Conservation (phyloP, 2,888 invertebrate species). For the Dolomedes plantarius region DNA sequence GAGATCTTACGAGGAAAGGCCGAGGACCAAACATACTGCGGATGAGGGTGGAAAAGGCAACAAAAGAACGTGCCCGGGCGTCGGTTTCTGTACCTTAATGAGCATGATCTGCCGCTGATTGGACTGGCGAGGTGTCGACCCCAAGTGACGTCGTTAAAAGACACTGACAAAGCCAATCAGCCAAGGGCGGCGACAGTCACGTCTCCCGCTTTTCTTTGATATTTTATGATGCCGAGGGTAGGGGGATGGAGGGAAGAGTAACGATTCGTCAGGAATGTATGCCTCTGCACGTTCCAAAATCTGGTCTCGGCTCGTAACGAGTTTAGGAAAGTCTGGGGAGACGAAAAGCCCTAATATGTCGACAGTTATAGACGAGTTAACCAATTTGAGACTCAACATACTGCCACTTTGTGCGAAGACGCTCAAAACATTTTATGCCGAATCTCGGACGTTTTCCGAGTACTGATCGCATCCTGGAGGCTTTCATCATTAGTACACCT, state of each 20-base stretch:
- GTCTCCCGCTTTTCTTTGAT: slow-evolving; percentile 39
- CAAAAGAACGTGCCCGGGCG: slow-evolving; percentile 29
- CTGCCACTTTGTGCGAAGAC: background rate
- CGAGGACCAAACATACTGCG: slow-evolving; percentile 1
- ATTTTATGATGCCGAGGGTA: slow-evolving; percentile 14
- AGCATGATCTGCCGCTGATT: slow-evolving; percentile 57
- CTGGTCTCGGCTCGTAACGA: slow-evolving; percentile 16
- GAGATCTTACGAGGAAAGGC: slow-evolving; percentile 13
- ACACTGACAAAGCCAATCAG: slow-evolving; percentile 69
- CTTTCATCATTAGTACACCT: no score
- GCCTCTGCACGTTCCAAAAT: slow-evolving; percentile 39
- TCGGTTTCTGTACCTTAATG: slow-evolving; percentile 41
- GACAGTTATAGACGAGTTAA: background rate
- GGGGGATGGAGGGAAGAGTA: background rate
- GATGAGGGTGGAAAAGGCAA: background rate
- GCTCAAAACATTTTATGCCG: background rate
- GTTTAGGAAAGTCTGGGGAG: slow-evolving; percentile 25
- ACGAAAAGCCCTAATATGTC: background rate
- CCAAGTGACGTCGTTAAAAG: slow-evolving; percentile 66
- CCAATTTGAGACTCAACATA: background rate
- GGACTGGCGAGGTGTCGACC: slow-evolving; percentile 61
- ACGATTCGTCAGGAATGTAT: slow-evolving; percentile 42
- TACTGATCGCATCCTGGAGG: no score
- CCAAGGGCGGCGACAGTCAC: slow-evolving; percentile 36
- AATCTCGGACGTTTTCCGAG: no score